A percentile compares a stretch with the other conserved stretches of the same genome.
Evolutionary conservation across 2,797 vertebrate genomes (phyloP).

Genomic region (Rhyacichthys aspro): DNA sequence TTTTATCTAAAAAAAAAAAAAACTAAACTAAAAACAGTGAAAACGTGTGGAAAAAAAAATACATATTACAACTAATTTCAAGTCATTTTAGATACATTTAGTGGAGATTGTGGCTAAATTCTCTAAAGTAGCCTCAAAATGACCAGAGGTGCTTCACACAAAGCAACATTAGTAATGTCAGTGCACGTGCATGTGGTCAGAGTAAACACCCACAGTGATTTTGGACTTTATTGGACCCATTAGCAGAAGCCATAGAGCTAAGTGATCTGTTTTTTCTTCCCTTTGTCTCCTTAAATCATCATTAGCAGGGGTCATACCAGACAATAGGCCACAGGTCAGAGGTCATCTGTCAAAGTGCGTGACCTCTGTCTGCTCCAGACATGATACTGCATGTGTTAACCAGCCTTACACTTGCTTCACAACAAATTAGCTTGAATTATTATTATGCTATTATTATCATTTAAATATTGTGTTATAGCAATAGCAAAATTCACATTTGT

Average conservation of each 20-base stretch:
- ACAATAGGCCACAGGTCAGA: conserved; percentile 18
- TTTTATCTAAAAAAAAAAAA: too few species aligned
- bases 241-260: background rate
- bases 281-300: conserved; percentile 14
- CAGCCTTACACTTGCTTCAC: background rate
- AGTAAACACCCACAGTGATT: background rate
- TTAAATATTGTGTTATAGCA: background rate
- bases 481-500: conserved; percentile 39
- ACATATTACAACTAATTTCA: too few species aligned
- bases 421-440: conserved; percentile 1
- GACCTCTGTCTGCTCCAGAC: conserved; percentile 19
- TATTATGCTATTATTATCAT: conserved; percentile 6
- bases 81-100: too few species aligned
- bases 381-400: conserved; percentile 22
- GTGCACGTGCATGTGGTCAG: too few species aligned
- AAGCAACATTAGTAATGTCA: too few species aligned
- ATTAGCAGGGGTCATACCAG: conserved; percentile 10
- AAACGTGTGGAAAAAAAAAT: too few species aligned
- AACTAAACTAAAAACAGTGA: too few species aligned
- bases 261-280: background rate
- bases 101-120: too few species aligned
- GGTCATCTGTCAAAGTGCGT: conserved; percentile 26
- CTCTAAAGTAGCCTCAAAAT: too few species aligned
- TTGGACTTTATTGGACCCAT: background rate
- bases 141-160: too few species aligned